Evolutionary conservation across 1,140 invertebrate genomes (phyloP).

Genomic region (Lasioglossum baleicum): DNA sequence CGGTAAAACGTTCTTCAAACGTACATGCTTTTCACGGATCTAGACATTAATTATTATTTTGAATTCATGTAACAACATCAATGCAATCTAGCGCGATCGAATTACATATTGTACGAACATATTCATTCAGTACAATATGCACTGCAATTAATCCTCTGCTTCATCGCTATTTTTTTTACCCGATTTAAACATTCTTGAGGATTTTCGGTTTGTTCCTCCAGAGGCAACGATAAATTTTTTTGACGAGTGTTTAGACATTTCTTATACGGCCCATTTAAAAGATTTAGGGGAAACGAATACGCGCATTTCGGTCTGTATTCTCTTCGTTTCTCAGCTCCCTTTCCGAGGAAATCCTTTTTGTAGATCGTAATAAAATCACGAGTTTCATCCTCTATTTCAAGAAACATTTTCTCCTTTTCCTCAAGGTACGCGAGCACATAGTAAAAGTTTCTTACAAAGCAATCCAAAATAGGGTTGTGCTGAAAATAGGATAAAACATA

Average conservation of each 20-base stretch:
- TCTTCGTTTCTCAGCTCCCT: constrained; percentile 8
- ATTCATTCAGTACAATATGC: background rate
- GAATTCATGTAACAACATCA: background rate
- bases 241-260: constrained; percentile 53
- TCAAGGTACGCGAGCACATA: background rate
- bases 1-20: constrained; percentile 56
- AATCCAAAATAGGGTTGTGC: background rate
- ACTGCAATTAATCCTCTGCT: too few species aligned
- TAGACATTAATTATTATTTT: constrained; percentile 31
- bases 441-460: background rate
- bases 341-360: constrained; percentile 58
- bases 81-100: too few species aligned
- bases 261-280: constrained; percentile 60
- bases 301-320: constrained; percentile 25
- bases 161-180: constrained; percentile 35
- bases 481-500: background rate
- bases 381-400: constrained; percentile 65
- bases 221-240: constrained; percentile 50
- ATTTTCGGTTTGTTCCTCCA: constrained; percentile 53
- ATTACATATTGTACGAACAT: too few species aligned
- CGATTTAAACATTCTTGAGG: constrained; percentile 46
- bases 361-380: constrained; percentile 65
- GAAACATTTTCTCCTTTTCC: constrained; percentile 48
- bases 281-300: constrained; percentile 49
- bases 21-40: constrained; percentile 53